phyloP scores from a whole-genome alignment of 2,797 vertebrate genomes.

The Loriculus beryllinus region DNA sequence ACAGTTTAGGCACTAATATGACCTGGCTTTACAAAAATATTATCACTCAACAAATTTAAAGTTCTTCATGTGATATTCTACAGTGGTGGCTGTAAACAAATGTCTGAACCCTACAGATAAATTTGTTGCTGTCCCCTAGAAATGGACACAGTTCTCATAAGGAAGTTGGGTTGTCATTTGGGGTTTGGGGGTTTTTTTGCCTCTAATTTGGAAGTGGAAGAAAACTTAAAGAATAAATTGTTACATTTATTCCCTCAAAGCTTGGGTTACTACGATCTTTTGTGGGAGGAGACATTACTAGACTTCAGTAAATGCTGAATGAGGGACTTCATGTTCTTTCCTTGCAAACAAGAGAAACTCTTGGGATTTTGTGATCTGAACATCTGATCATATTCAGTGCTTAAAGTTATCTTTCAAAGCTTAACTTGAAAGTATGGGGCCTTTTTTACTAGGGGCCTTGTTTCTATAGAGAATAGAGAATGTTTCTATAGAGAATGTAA shows the following conservation, averaged over 20 bases:
- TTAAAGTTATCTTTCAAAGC: neutral
- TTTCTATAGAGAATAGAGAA: neutral
- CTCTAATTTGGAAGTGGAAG: neutral
- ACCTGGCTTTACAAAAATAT: neutral
- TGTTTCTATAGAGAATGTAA: neutral
- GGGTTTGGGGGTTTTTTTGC: neutral
- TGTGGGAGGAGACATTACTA: accelerated
- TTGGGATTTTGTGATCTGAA: neutral
- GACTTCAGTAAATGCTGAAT: neutral
- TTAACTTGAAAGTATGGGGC: neutral
- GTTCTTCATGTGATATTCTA: neutral
- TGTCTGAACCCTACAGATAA: neutral
- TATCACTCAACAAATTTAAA: neutral
- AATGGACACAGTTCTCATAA: neutral
- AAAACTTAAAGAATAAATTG: neutral
- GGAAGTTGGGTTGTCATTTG: accelerated
- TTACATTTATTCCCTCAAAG: neutral
- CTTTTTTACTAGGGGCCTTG: neutral
- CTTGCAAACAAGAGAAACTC: neutral
- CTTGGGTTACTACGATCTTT: neutral
- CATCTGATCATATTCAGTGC: neutral
- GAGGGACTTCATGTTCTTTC: neutral
- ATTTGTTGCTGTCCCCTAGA: neutral
- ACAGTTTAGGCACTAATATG: neutral
- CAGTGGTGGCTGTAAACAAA: neutral